These are phyloP conservation scores for Epsilonema sp. DNA, from an alignment of 2,888 invertebrate genomes.

Conservation along the genomic window DNA sequence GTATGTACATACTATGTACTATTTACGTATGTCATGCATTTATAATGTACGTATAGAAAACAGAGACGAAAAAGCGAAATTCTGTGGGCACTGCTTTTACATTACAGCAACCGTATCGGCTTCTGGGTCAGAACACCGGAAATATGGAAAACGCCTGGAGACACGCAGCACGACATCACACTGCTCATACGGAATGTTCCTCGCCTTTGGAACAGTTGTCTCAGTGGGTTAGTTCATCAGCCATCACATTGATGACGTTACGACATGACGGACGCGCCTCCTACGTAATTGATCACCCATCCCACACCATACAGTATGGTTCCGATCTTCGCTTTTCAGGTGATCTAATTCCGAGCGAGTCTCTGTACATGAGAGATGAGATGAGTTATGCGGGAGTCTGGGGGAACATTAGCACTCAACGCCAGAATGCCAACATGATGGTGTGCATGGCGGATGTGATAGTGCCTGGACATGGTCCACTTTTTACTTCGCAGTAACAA, in stretches of 20 bases:
- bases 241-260: not conserved
- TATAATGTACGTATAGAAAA: too few relatives aligned
- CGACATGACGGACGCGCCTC: not conserved
- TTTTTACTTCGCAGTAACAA: slow-evolving; percentile 16
- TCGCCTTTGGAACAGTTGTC: slow-evolving; percentile 42
- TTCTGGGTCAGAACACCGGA: slow-evolving; percentile 2
- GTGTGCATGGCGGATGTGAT: slow-evolving; percentile 27
- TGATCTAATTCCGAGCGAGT: slow-evolving; percentile 7
- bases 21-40: too few relatives aligned
- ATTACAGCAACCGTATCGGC: slow-evolving; percentile 3
- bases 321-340: slow-evolving; percentile 1
- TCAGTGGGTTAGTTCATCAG: slow-evolving; percentile 51
- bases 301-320: not conserved
- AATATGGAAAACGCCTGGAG: slow-evolving; percentile 68
- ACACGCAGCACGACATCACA: slow-evolving; percentile 66
- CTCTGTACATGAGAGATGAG: not conserved
- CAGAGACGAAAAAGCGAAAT: too few relatives aligned
- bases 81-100: too few relatives aligned
- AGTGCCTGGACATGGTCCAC: slow-evolving; percentile 24
- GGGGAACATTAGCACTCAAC: slow-evolving; percentile 26
- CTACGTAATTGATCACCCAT: too few relatives aligned
- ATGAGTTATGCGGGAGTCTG: slow-evolving; percentile 18
- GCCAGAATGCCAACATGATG: slow-evolving; percentile 24
- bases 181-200: slow-evolving; percentile 49
- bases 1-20: too few relatives aligned